Conservation (phyloP, 1,140 invertebrate species). For the Hyphantria cunea region DNA sequence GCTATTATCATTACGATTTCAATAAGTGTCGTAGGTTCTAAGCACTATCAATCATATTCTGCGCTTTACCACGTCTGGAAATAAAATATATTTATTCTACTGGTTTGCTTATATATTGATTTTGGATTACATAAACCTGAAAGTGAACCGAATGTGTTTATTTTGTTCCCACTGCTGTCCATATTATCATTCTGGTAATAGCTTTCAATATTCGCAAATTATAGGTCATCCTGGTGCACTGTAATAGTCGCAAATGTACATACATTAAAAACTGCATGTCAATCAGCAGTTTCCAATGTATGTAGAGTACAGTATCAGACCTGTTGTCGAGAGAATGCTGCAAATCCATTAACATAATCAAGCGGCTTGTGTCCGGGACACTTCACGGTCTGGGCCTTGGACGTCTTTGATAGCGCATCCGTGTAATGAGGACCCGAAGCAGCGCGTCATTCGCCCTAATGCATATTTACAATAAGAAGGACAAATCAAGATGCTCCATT, state of each 20-base stretch:
- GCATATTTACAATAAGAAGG: conserved; percentile 71
- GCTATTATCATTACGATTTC: conserved; percentile 49
- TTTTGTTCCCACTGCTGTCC: background rate
- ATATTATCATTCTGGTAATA: background rate
- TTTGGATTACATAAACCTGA: conserved; percentile 56
- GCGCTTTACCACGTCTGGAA: conserved; percentile 66
- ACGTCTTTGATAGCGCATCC: conserved; percentile 70
- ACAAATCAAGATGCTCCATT: conserved; percentile 43
- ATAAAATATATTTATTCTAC: conserved; percentile 79
- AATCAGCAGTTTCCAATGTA: too few species aligned
- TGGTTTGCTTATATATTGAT: conserved; percentile 65
- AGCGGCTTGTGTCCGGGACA: conserved; percentile 66
- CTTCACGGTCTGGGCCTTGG: conserved; percentile 62
- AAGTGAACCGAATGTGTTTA: conserved; percentile 29
- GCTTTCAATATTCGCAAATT: conserved; percentile 9
- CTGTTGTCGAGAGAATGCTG: conserved; percentile 47
- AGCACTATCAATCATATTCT: conserved; percentile 76
- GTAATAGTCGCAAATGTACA: background rate
- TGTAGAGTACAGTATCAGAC: too few species aligned
- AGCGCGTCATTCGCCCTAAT: conserved; percentile 64
- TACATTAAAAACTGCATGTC: conserved; percentile 39
- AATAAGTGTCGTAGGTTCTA: conserved; percentile 71
- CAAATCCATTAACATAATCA: conserved; percentile 75
- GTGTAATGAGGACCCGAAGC: conserved; percentile 63
- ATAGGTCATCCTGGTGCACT: background rate